Conservation (phyloP, 2,888 invertebrate genomes). For the Tortricodes alternella region DNA sequence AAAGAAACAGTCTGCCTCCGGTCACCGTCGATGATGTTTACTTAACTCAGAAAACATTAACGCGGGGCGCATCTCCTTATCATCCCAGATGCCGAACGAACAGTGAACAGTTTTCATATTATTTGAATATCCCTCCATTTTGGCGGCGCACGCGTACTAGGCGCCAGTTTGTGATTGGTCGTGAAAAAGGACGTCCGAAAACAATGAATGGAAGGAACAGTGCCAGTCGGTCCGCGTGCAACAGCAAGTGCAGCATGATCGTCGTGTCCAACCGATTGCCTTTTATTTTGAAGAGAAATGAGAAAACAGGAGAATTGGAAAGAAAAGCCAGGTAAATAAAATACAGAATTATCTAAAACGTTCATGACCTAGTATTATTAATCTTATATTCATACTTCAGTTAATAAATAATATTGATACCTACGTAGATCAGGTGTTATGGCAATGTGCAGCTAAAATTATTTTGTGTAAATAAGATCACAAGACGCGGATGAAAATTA, state of each 20-base stretch:
- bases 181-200: slow-evolving; percentile 56
- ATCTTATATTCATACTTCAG: background rate
- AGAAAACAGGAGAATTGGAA: slow-evolving; percentile 86
- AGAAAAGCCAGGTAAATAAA: slow-evolving; percentile 90
- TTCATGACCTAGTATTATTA: background rate
- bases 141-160: slow-evolving; percentile 65
- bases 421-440: no score
- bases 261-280: slow-evolving; percentile 96
- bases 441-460: no score
- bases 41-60: slow-evolving; percentile 48
- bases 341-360: no score
- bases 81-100: slow-evolving; percentile 48
- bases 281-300: slow-evolving; percentile 91
- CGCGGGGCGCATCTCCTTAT: slow-evolving; percentile 49
- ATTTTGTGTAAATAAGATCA: no score
- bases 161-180: slow-evolving; percentile 66
- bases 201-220: slow-evolving; percentile 64
- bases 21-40: slow-evolving; percentile 72
- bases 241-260: slow-evolving; percentile 89
- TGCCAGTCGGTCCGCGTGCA: slow-evolving; percentile 71
- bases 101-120: slow-evolving; percentile 39
- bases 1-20: slow-evolving; percentile 72
- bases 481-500: no score
- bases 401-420: no score
- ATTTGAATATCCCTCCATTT: slow-evolving; percentile 65